Evolutionary conservation across 2,797 vertebrate species (phyloP).

Genomic region (Sciaenops ocellatus): DNA sequence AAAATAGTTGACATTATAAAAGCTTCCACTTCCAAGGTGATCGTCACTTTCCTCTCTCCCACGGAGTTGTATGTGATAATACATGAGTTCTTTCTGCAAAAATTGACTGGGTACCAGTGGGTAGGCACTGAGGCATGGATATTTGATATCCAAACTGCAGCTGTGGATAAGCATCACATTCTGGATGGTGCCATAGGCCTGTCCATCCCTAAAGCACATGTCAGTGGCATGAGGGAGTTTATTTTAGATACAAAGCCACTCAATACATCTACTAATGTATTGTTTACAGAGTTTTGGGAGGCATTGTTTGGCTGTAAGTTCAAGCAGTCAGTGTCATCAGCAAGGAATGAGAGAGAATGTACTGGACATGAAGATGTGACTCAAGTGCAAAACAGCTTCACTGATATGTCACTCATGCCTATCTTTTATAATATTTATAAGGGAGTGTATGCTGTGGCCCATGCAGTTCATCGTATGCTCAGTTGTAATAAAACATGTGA

Average conservation of each 20-base stretch:
- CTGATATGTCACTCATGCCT: constrained; percentile 81
- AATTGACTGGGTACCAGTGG: constrained; percentile 62
- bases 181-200: constrained; percentile 80
- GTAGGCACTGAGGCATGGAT: constrained; percentile 73
- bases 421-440: constrained; percentile 75
- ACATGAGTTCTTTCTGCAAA: constrained; percentile 56
- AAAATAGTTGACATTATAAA: constrained; percentile 63
- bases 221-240: constrained; percentile 75
- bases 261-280: constrained; percentile 65
- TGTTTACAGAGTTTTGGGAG: constrained; percentile 80
- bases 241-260: constrained; percentile 74
- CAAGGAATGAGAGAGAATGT: constrained; percentile 44
- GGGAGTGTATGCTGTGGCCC: constrained; percentile 8
- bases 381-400: constrained; percentile 69
- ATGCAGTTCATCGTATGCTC: constrained; percentile 56
- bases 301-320: constrained; percentile 69
- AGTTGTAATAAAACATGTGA: constrained; percentile 69
- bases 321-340: not conserved
- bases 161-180: constrained; percentile 61
- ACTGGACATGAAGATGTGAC: constrained; percentile 72
- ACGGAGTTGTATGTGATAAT: constrained; percentile 65
- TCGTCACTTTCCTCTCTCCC: constrained; percentile 67
- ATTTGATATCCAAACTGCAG: constrained; percentile 65
- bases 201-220: constrained; percentile 73
- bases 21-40: constrained; percentile 66